These are phyloP conservation scores for Drosophila mimetica DNA, from an alignment of 2,888 invertebrate species.

Conservation along the genomic window DNA sequence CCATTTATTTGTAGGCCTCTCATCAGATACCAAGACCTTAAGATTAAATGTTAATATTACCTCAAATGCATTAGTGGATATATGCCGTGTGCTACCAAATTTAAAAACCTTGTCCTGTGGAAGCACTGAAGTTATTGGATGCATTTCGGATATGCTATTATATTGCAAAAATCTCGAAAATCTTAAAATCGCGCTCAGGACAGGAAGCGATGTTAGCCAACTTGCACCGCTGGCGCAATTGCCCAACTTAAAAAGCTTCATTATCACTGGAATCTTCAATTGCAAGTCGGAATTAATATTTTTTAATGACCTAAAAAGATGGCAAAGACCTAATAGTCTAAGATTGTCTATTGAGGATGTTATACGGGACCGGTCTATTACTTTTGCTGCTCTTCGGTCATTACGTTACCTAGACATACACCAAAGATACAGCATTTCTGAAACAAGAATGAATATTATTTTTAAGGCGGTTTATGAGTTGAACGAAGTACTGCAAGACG, in stretches of 20 bases:
- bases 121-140: background rate
- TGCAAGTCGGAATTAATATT: background rate
- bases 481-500: background rate
- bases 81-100: background rate
- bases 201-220: background rate
- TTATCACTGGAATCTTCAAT: background rate
- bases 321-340: background rate
- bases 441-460: background rate
- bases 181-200: background rate
- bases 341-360: background rate
- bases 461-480: background rate
- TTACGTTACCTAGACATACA: background rate
- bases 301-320: background rate
- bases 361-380: background rate
- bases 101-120: background rate
- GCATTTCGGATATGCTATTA: background rate
- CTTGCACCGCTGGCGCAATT: background rate
- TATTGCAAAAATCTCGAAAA: background rate
- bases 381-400: background rate
- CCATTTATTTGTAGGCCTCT: background rate
- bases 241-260: background rate
- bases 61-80: background rate
- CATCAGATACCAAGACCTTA: background rate
- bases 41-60: background rate
- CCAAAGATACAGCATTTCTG: background rate